Base-by-base conservation (phyloP, 2,113 vertebrate species). In the Cynocephalus volans region DNA sequence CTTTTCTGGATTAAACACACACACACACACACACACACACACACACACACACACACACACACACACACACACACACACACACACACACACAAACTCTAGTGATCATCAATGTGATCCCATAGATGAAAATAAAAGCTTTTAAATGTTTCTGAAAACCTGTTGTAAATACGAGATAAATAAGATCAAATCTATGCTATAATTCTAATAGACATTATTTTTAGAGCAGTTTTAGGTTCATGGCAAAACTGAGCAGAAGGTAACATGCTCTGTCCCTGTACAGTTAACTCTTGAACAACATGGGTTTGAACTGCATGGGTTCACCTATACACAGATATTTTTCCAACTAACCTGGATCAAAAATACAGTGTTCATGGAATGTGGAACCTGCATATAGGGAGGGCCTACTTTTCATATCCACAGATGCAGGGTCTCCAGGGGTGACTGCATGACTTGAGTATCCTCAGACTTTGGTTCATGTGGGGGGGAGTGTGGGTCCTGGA, bases 121-220 rank as follows among this genome's bases (percentile, higher is more conserved):
- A 9, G 60, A 54, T 45, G 60, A 93, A 90, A 80, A 41, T 92
- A 23, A 88, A 76, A 94, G 23, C 4, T 21, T 77, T 62, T 90
- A 94, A 73, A 45, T 90, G 50, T 90, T 90, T 95, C 52, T 90
- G 41, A 58, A 54, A 89, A 64, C 77, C 6, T 89, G 5, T 85
- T 92, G n/a, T 31, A 54, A 24, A 54, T 67, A 31, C 24, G 6
- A 65, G 26, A 82, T 91, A 76, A 58, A 70, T 65, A 69, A 60
- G 18, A 14, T 69, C 19, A 56, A 14, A 52, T 64, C 3, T 84
- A 11, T 88, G 24, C 45, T 67, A 87, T 45, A 75, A n/a, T 70
- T 94, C 7, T 41, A 56, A 76, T 69, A 18, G 8, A 28, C 19
- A 36, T 56, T 14, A 80, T n/a, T 15, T 90, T 85, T 62, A 28